phyloP scores from a whole-genome alignment of 2,113 vertebrate genomes.

The Pelmatolapia mariae region DNA sequence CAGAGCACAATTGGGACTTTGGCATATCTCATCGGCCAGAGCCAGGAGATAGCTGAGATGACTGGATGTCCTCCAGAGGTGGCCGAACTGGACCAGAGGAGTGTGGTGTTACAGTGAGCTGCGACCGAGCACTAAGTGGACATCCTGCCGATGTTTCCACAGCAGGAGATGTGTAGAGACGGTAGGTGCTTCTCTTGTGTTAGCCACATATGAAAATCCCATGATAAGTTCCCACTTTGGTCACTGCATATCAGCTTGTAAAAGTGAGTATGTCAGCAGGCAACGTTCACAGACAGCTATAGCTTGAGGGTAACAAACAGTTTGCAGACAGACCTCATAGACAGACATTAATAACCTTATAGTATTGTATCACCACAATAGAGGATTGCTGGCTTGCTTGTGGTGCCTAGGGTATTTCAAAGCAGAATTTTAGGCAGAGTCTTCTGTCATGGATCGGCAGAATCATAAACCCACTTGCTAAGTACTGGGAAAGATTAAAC shows the following conservation, averaged over 20 bases:
- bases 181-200: background rate
- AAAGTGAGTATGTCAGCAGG: background rate
- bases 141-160: background rate
- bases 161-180: background rate
- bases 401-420: background rate
- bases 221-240: background rate
- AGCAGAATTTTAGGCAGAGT: background rate
- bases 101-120: background rate
- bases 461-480: background rate
- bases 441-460: background rate
- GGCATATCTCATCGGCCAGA: background rate
- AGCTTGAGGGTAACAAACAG: background rate
- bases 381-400: background rate
- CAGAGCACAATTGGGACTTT: background rate
- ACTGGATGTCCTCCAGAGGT: background rate
- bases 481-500: background rate
- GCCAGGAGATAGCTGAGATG: background rate
- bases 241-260: background rate
- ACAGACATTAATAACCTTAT: background rate
- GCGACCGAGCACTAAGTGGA: background rate
- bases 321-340: background rate
- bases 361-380: background rate
- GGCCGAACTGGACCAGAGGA: background rate
- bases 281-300: background rate
- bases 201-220: background rate